phyloP scores from a whole-genome alignment of 2,797 vertebrate species.

The Hephaestus fuliginosus region DNA sequence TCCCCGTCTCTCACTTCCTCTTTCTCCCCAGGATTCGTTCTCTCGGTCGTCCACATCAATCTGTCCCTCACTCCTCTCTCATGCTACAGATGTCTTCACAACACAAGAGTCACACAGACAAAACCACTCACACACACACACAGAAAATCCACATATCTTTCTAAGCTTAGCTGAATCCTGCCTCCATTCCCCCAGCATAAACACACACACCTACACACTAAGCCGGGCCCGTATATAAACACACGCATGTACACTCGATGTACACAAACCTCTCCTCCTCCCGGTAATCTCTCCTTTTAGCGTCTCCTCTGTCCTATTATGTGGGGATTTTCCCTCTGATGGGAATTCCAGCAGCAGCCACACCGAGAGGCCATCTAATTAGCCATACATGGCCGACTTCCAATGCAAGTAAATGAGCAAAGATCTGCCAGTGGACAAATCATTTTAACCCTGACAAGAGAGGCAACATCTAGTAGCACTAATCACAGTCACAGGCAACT shows the following conservation, averaged over 20 bases:
- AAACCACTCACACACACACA: neutral
- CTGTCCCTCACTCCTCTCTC: constrained; percentile 19
- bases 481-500: constrained; percentile 63
- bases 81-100: constrained; percentile 26
- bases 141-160: constrained; percentile 15
- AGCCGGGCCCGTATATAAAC: constrained; percentile 3
- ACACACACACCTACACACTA: constrained; percentile 23
- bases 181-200: constrained; percentile 22
- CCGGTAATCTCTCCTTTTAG: constrained; percentile 66
- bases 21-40: constrained; percentile 15
- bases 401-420: constrained; percentile 75
- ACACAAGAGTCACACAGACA: neutral
- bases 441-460: constrained; percentile 79
- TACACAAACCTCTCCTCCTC: constrained; percentile 32
- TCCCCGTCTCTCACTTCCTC: constrained; percentile 1
- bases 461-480: constrained; percentile 47
- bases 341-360: constrained; percentile 64
- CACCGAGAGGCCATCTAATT: constrained; percentile 74
- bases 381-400: constrained; percentile 78
- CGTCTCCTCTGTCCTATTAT: constrained; percentile 66
- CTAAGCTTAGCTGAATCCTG: constrained; percentile 38
- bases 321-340: constrained; percentile 77
- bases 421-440: constrained; percentile 78
- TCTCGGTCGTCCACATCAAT: constrained; percentile 8
- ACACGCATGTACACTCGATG: constrained; percentile 9